Percentiles rank a stretch among this genome's conserved stretches.
Conservation (phyloP, 2,888 invertebrate species). For the Harpalus rubripes region DNA sequence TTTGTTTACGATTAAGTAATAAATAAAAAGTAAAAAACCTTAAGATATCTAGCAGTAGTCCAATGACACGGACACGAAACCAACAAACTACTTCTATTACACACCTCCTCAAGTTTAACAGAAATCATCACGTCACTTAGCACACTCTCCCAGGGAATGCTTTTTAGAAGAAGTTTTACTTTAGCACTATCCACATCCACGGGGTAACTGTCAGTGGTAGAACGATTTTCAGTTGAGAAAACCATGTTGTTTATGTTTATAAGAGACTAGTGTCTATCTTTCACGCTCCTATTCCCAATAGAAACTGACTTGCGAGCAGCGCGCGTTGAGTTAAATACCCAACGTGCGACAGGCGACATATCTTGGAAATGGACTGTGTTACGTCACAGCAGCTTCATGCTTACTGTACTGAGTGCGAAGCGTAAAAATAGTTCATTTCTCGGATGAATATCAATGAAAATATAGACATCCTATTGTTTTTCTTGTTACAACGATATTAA, state of each 20-base stretch:
- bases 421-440: slow-evolving; percentile 62
- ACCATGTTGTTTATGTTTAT: slow-evolving; percentile 60
- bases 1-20: slow-evolving; percentile 13
- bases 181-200: slow-evolving; percentile 54
- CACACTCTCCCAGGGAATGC: slow-evolving; percentile 60
- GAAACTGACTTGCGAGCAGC: slow-evolving; percentile 54
- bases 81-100: slow-evolving; percentile 5
- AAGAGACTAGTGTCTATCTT: slow-evolving; percentile 49
- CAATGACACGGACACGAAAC: neutral
- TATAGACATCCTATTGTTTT: slow-evolving; percentile 12
- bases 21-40: slow-evolving; percentile 8
- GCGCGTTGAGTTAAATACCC: slow-evolving; percentile 56
- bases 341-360: slow-evolving; percentile 55
- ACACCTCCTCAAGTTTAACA: slow-evolving; percentile 55
- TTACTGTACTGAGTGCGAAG: slow-evolving; percentile 9
- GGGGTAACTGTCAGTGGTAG: slow-evolving; percentile 52
- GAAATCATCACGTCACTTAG: slow-evolving; percentile 63
- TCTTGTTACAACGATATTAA: neutral
- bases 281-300: slow-evolving; percentile 41
- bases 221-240: slow-evolving; percentile 55
- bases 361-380: slow-evolving; percentile 61
- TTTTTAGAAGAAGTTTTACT: slow-evolving; percentile 54
- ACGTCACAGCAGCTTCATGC: slow-evolving; percentile 27
- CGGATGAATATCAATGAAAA: slow-evolving; percentile 58
- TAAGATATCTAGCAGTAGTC: neutral